phyloP scores from a whole-genome alignment of 2,888 invertebrate species.

The Dromius quadrimaculatus region DNA sequence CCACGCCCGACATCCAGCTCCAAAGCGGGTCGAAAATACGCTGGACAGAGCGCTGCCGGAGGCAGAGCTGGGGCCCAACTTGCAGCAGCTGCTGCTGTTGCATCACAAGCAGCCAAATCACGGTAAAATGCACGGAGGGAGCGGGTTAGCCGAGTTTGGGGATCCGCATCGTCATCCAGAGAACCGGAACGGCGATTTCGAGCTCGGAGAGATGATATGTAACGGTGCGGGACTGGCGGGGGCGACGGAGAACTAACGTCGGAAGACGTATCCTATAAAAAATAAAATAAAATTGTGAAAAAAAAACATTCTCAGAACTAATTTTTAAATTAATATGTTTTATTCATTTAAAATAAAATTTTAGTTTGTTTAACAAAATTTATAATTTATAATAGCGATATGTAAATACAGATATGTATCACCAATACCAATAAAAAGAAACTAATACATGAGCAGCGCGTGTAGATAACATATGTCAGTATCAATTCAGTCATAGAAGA shows the following conservation, averaged over 20 bases:
- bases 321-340: too few relatives aligned
- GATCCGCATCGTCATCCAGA: slow-evolving; percentile 39
- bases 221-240: slow-evolving; percentile 40
- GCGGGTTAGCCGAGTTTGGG: slow-evolving; percentile 62
- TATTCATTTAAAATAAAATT: too few relatives aligned
- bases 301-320: too few relatives aligned
- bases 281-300: not conserved
- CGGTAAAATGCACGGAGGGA: slow-evolving; percentile 68
- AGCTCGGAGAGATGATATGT: slow-evolving; percentile 37
- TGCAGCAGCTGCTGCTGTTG: slow-evolving; percentile 66
- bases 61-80: slow-evolving; percentile 67
- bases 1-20: slow-evolving; percentile 62
- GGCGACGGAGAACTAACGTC: slow-evolving; percentile 32
- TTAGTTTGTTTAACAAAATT: too few relatives aligned
- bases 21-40: slow-evolving; percentile 68
- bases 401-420: too few relatives aligned
- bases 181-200: slow-evolving; percentile 44
- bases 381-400: too few relatives aligned
- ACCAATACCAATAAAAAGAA: too few relatives aligned
- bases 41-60: slow-evolving; percentile 68
- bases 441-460: too few relatives aligned
- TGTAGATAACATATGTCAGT: not conserved
- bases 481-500: not conserved
- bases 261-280: slow-evolving; percentile 11
- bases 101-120: slow-evolving; percentile 67